A percentile compares a stretch with the other conserved stretches of the same genome.
phyloP scores from a whole-genome alignment of 2,113 vertebrate species.

The Calcarius ornatus region DNA sequence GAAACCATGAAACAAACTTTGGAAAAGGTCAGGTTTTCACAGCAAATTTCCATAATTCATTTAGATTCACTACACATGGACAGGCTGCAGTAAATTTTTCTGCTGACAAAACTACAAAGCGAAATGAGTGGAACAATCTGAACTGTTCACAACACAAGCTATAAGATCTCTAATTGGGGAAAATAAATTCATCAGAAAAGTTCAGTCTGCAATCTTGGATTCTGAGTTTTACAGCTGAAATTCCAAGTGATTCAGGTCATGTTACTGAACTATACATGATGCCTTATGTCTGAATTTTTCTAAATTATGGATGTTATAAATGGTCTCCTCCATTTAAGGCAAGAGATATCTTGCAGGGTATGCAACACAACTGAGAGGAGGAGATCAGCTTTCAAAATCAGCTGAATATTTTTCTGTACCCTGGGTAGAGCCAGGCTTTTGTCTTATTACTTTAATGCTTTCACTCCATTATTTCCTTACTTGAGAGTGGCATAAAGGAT shows the following conservation, averaged over 20 bases:
- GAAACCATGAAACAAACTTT: background rate
- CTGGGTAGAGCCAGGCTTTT: background rate
- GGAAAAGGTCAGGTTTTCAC: constrained; percentile 46
- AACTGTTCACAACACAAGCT: background rate
- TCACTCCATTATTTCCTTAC: background rate
- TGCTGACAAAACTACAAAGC: constrained; percentile 45
- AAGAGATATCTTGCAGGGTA: background rate
- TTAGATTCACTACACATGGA: constrained; percentile 43
- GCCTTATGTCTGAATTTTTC: background rate
- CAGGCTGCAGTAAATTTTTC: constrained; percentile 40
- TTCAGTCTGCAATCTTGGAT: background rate
- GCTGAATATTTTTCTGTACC: background rate
- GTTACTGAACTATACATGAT: background rate
- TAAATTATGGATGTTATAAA: background rate
- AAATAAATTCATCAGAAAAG: constrained; percentile 1
- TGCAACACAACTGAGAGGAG: background rate
- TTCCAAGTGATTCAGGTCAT: background rate
- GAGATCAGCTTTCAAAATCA: background rate
- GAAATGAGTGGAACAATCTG: constrained; percentile 30
- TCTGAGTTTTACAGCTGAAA: background rate
- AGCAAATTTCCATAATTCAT: constrained; percentile 55
- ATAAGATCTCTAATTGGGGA: background rate
- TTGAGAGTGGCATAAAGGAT: background rate
- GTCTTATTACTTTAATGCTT: background rate
- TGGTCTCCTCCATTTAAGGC: background rate